Percentiles rank a stretch among this genome's conserved stretches.
These are phyloP conservation scores for Digitonthophagus gazella DNA, from an alignment of 2,888 invertebrate species.

Conservation along the genomic window DNA sequence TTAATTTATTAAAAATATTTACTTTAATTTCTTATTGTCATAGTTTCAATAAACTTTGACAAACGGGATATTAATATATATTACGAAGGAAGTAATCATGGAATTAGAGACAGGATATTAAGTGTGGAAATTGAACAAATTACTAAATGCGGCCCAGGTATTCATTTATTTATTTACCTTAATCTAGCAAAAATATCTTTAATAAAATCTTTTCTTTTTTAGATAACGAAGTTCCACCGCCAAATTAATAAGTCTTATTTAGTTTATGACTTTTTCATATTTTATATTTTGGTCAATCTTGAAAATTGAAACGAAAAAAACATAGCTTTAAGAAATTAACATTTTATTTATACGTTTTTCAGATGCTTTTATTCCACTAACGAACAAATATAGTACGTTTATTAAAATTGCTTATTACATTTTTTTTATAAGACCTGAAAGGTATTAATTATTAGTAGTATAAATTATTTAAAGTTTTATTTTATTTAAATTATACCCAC, in stretches of 20 bases:
- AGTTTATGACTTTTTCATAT: no score
- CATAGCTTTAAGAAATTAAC: background rate
- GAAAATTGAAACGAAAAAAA: background rate
- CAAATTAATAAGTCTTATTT: no score
- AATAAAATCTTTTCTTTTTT: no score
- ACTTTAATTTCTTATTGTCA: slow-evolving; percentile 7
- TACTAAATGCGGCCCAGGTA: slow-evolving; percentile 19
- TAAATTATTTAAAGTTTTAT: no score
- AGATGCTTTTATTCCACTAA: background rate
- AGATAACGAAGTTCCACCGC: no score
- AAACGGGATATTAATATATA: background rate
- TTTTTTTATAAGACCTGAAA: background rate
- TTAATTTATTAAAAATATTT: background rate
- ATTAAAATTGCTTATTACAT: background rate
- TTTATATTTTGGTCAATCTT: no score
- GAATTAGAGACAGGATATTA: background rate
- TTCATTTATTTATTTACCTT: no score
- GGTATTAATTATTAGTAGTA: background rate
- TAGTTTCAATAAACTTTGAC: slow-evolving; percentile 14
- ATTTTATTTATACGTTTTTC: background rate
- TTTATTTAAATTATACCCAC: no score
- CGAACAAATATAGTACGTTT: background rate
- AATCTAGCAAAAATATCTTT: no score
- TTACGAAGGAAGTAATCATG: background rate
- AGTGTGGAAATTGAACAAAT: background rate